Evolutionary conservation across 2,113 vertebrate species (phyloP).

Genomic region (Phrynosoma blainvillii): DNA sequence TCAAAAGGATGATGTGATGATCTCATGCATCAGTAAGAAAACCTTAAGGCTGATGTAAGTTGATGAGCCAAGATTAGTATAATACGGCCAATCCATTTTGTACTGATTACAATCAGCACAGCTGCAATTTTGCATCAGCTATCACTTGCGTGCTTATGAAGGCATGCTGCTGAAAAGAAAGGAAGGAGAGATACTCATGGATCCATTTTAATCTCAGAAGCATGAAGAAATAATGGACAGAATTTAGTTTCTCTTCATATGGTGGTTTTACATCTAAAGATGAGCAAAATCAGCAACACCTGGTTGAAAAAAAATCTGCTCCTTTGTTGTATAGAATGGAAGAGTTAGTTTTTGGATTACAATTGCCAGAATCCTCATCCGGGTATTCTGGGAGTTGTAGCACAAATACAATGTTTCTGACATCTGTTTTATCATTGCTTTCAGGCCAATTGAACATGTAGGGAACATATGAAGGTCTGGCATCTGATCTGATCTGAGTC

Average conservation of each 20-base stretch:
- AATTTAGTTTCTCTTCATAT: not conserved
- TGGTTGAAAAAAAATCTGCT: not conserved
- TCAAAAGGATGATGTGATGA: conserved; percentile 35
- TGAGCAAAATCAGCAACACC: not conserved
- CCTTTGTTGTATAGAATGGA: no score
- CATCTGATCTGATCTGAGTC: not conserved
- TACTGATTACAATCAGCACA: conserved; percentile 60
- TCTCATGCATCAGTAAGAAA: conserved; percentile 51
- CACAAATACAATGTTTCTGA: not conserved
- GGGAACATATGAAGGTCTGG: not conserved
- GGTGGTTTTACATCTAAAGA: not conserved
- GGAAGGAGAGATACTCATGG: conserved; percentile 18
- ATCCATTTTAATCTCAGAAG: conserved; percentile 23
- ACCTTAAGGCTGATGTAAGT: conserved; percentile 40
- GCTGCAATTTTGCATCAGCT: conserved; percentile 54
- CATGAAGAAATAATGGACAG: not conserved
- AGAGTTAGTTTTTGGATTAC: no score
- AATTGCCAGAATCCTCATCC: no score
- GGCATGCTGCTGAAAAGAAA: conserved; percentile 26
- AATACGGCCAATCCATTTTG: conserved; percentile 58
- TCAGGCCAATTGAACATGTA: not conserved
- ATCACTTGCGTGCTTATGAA: conserved; percentile 39
- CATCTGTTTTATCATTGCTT: not conserved
- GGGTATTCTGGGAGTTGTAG: not conserved
- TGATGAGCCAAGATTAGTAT: conserved; percentile 59